Evolutionary conservation across 2,113 vertebrate genomes (phyloP), one percentile per base, ranked within the genome.

Genomic region (Rhinoptilus africanus): DNA sequence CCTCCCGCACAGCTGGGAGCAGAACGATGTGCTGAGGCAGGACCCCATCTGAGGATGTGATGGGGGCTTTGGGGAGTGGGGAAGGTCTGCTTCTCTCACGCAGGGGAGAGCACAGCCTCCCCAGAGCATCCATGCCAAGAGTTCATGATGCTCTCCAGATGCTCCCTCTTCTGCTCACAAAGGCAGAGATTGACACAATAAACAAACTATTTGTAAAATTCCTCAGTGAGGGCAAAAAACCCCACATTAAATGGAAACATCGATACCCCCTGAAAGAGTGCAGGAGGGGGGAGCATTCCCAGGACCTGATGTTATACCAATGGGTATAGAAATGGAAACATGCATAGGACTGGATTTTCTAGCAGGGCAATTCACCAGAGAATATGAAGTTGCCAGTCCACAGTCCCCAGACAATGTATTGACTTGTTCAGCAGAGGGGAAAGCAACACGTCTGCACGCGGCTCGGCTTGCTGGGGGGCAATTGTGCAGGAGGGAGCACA

Each of bases 81-180:
- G 92, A 71, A 83, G 78, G 86, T 85, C 75, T 95, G 89, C 68
- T 96, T 89, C 96, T 97, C 83, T 98, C 92, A 94, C 5, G 82
- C 96, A 97, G 96, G 93, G 96, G 96, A 91, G 85, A 94, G 28
- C 35, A 89, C 76, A 95, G 96, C 94, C 91, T 97, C 97, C 97
- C 93, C 92, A 82, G 24, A 85, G 32, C 82, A 81, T 10, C 53
- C 51, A 90, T 97, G 98, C 98, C 98, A 98, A 97, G 96, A 94
- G 97, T 34, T 68, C 82, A 17, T 98, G 97, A 98, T 98, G 97
- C 90, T 98, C 97, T 98, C 98, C 98, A 98, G 98, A 98, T 98
- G 98, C 97, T 96, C 93, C 91, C 87, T 85, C 89, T 87, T 87
- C 88, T 96, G 79, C 92, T 96, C 88, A 96, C 90, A 96, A 97